A percentile compares a stretch with the other conserved stretches of the same genome.
phyloP scores from a whole-genome alignment of 1,140 invertebrate species.

The Zaprionus ghesquierei region DNA sequence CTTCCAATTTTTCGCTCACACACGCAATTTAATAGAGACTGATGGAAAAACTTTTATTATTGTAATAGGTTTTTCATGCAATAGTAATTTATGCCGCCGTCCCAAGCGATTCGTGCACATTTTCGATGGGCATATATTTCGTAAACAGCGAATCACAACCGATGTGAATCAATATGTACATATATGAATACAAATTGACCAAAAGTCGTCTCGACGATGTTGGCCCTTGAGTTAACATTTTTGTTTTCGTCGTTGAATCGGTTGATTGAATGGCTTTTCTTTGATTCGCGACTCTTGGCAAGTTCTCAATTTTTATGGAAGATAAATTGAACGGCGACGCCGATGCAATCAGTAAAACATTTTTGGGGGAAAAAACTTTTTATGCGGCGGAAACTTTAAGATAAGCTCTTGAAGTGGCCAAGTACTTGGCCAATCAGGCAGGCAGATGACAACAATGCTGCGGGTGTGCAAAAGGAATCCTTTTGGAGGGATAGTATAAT shows the following conservation, averaged over 20 bases:
- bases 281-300: slow-evolving; percentile 7
- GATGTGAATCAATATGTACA: slow-evolving; percentile 4
- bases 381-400: background rate
- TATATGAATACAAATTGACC: slow-evolving; percentile 39
- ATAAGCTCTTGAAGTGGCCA: background rate
- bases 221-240: slow-evolving; percentile 8
- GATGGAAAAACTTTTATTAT: background rate
- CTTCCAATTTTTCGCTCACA: background rate
- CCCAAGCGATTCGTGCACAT: background rate
- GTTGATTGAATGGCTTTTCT: slow-evolving; percentile 15
- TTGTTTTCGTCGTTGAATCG: slow-evolving; percentile 6
- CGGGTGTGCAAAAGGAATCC: background rate
- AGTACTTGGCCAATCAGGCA: background rate
- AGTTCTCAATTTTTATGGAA: background rate
- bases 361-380: background rate
- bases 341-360: slow-evolving; percentile 1
- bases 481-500: background rate
- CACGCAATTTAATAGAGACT: background rate
- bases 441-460: background rate
- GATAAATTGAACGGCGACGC: background rate
- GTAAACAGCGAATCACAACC: background rate
- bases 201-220: background rate
- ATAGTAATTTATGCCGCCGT: background rate
- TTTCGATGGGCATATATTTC: background rate
- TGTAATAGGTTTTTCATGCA: background rate